These are phyloP conservation scores for Neelides folsomi DNA, from an alignment of 2,888 invertebrate genomes.

Conservation along the genomic window DNA sequence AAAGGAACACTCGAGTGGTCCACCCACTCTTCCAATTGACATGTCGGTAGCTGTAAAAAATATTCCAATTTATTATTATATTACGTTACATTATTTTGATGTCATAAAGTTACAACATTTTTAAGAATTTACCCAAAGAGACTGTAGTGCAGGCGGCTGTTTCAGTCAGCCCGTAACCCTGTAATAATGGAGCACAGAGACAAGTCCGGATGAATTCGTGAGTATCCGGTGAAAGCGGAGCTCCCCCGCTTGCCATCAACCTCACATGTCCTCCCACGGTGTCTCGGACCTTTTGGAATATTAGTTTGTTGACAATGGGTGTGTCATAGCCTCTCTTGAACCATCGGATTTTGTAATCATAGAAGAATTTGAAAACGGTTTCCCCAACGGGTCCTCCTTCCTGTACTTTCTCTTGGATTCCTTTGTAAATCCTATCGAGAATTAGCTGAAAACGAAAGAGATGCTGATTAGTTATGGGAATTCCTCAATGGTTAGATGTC, in stretches of 20 bases:
- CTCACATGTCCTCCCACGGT: constrained; percentile 81
- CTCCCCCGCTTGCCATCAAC: constrained; percentile 82
- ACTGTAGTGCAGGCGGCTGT: constrained; percentile 72
- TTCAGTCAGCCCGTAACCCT: constrained; percentile 95
- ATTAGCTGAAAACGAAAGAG: constrained; percentile 54
- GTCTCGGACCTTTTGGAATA: constrained; percentile 52
- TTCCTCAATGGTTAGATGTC: too few relatives aligned
- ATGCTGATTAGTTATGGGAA: not conserved
- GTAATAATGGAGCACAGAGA: constrained; percentile 75
- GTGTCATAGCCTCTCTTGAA: constrained; percentile 67
- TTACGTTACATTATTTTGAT: too few relatives aligned
- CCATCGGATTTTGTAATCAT: constrained; percentile 82
- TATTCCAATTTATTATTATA: not conserved
- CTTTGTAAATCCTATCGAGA: constrained; percentile 93
- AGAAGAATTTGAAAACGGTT: constrained; percentile 84
- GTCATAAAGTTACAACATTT: too few relatives aligned
- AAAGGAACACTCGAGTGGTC: constrained; percentile 70
- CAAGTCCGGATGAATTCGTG: constrained; percentile 86
- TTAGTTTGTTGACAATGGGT: constrained; percentile 55
- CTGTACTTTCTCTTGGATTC: constrained; percentile 83
- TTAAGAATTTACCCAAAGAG: constrained; percentile 21
- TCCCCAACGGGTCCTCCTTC: constrained; percentile 64
- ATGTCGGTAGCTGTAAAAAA: constrained; percentile 46
- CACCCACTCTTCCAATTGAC: constrained; percentile 72
- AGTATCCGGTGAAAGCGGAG: constrained; percentile 87